Conservation (phyloP, 2,888 invertebrate species). For the Timema podura region DNA sequence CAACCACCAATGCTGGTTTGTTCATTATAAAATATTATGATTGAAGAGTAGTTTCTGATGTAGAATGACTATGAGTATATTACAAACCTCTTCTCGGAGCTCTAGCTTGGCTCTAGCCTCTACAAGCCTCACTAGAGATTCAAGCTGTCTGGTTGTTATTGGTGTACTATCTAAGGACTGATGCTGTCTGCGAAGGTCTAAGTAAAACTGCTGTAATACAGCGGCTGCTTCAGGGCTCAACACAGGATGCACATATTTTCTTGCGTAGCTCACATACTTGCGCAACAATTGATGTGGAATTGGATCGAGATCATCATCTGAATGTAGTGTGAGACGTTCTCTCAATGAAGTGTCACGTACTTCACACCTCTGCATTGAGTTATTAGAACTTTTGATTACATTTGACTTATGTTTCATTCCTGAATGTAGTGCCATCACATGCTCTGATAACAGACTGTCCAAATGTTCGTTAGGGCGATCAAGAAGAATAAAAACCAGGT, state of each 20-base stretch:
- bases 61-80: no score
- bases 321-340: constrained; percentile 55
- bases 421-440: constrained; percentile 72
- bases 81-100: constrained; percentile 66
- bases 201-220: constrained; percentile 72
- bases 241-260: constrained; percentile 79
- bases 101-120: constrained; percentile 86
- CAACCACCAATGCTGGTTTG: no score
- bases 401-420: constrained; percentile 25
- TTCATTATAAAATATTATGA: no score
- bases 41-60: no score
- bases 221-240: constrained; percentile 67
- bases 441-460: constrained; percentile 73
- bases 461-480: constrained; percentile 81
- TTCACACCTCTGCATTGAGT: constrained; percentile 26
- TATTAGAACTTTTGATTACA: background rate
- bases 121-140: constrained; percentile 81
- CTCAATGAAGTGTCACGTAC: constrained; percentile 44
- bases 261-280: constrained; percentile 89
- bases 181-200: constrained; percentile 66
- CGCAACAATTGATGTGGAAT: constrained; percentile 73
- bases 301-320: constrained; percentile 62
- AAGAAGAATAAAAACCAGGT: constrained; percentile 84
- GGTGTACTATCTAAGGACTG: constrained; percentile 67
- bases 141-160: constrained; percentile 82